These are phyloP conservation scores for Himalopsyche kuldschensis DNA, from an alignment of 2,888 invertebrate genomes.

Conservation along the genomic window DNA sequence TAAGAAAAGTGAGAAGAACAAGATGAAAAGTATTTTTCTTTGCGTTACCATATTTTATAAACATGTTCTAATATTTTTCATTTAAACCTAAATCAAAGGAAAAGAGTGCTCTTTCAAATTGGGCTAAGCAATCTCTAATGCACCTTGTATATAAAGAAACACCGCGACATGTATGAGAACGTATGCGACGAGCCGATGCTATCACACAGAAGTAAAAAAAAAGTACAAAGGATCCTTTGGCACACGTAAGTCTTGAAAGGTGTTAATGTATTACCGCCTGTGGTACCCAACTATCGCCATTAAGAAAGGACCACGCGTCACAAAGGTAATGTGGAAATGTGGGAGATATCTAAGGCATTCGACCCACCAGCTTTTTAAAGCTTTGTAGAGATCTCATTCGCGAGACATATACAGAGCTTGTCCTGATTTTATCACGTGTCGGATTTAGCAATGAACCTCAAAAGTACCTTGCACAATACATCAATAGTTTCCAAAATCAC, in stretches of 20 bases:
- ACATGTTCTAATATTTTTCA: background rate
- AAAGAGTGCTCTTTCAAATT: constrained; percentile 6
- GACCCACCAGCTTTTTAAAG: background rate
- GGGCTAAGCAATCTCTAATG: constrained; percentile 22
- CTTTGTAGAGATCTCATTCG: background rate
- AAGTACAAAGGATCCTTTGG: constrained; percentile 51
- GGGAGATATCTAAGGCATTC: constrained; percentile 5
- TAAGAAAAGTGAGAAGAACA: too few species aligned
- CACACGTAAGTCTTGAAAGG: constrained; percentile 44
- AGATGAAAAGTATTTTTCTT: too few species aligned
- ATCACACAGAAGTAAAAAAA: constrained; percentile 42
- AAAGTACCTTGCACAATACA: too few species aligned
- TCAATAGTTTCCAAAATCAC: too few species aligned
- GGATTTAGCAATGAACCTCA: background rate
- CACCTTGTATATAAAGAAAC: constrained; percentile 36
- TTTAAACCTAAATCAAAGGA: background rate
- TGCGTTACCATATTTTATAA: background rate
- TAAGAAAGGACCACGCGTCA: constrained; percentile 12
- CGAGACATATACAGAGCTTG: background rate
- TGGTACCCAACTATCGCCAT: constrained; percentile 34
- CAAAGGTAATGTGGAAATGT: constrained; percentile 30
- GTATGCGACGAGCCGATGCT: constrained; percentile 46
- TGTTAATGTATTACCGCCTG: constrained; percentile 48
- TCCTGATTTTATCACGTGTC: background rate
- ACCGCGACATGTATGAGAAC: constrained; percentile 16